phyloP scores from a whole-genome alignment of 1,140 invertebrate genomes.

The Brachionus rotundiformis region DNA sequence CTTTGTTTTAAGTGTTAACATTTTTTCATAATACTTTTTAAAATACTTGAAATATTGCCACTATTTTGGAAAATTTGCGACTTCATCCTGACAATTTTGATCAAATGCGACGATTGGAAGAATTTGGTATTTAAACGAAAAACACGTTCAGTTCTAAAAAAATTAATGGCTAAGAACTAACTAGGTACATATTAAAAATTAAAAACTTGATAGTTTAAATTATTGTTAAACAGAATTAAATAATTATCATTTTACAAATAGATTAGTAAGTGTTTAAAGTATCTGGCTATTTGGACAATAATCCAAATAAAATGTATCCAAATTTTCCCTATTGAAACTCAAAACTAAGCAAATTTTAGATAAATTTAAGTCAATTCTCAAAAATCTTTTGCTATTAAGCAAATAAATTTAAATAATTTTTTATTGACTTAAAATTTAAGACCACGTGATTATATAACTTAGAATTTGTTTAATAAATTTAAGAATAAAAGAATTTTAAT shows the following conservation, averaged over 20 bases:
- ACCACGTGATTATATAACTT: neutral
- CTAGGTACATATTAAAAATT: too few species aligned
- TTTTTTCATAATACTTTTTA: neutral
- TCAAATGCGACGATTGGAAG: neutral
- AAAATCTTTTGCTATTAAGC: neutral
- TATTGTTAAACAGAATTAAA: too few species aligned
- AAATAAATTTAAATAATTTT: neutral
- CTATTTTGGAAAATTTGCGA: neutral
- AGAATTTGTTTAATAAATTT: neutral
- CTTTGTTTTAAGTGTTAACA: too few species aligned
- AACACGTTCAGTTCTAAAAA: too few species aligned
- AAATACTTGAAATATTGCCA: neutral
- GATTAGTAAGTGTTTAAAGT: neutral
- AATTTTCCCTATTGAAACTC: neutral
- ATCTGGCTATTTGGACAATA: neutral
- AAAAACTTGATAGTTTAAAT: neutral
- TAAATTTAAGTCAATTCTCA: neutral
- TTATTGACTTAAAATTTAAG: neutral
- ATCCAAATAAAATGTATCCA: neutral
- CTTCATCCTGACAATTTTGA: neutral
- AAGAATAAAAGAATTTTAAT: conserved; percentile 8
- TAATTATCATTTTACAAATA: too few species aligned
- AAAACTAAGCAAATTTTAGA: conserved; percentile 14
- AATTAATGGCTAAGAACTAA: conserved; percentile 1
- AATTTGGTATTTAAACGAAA: neutral